Percentiles rank a stretch among this genome's conserved stretches.
phyloP scores from a whole-genome alignment of 2,797 vertebrate genomes.

The Anguilla megastoma region DNA sequence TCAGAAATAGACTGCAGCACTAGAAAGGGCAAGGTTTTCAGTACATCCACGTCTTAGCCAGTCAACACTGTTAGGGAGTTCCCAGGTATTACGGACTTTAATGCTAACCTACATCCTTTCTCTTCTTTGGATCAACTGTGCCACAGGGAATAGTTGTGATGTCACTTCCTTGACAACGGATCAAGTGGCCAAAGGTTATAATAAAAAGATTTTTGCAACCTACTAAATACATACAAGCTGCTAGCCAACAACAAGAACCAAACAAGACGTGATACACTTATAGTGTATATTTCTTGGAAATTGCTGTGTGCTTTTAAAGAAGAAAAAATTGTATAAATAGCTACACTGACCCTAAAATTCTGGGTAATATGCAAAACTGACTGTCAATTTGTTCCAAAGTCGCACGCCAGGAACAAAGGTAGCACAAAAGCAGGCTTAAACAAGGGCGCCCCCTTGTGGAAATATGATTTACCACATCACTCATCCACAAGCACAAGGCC shows the following conservation, averaged over 20 bases:
- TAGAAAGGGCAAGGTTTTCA: not conserved
- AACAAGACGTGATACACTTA: not conserved
- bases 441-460: conserved; percentile 30
- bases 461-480: conserved; percentile 3
- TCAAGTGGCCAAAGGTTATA: not conserved
- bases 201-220: not conserved
- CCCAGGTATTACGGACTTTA: not conserved
- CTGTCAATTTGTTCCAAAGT: not conserved
- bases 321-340: not conserved
- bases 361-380: not conserved
- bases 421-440: conserved; percentile 21
- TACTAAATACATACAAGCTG: not conserved
- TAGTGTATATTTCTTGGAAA: not conserved
- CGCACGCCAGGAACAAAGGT: not conserved
- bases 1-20: not conserved
- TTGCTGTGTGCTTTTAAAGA: not conserved
- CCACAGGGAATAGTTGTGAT: not conserved
- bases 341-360: not conserved
- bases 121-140: not conserved
- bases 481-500: not conserved
- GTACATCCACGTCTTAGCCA: not conserved
- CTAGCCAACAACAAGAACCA: not conserved
- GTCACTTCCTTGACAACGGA: not conserved
- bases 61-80: not conserved
- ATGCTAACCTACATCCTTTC: not conserved